These are phyloP conservation scores for Pungitius pungitius DNA, from an alignment of 2,113 vertebrate species.

Conservation along the genomic window DNA sequence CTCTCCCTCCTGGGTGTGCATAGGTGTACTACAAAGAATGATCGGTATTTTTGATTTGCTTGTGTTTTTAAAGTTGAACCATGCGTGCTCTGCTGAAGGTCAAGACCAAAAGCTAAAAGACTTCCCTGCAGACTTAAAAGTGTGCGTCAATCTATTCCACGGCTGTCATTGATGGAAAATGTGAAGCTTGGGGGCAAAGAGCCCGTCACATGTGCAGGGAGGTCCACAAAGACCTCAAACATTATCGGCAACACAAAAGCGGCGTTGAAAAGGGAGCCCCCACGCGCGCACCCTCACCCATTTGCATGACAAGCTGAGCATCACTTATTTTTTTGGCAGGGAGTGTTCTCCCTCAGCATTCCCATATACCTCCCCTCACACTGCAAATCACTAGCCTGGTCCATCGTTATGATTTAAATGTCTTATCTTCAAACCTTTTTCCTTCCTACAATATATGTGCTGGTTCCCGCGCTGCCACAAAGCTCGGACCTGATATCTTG, in stretches of 20 bases:
- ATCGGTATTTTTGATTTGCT: neutral
- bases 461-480: neutral
- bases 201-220: constrained; percentile 1
- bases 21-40: neutral
- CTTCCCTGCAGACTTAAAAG: neutral
- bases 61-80: neutral
- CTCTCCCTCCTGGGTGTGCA: no score
- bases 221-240: constrained; percentile 8
- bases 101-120: neutral
- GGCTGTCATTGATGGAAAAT: neutral
- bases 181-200: neutral
- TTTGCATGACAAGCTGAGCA: constrained; percentile 31
- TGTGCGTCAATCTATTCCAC: neutral
- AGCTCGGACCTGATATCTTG: constrained; percentile 9
- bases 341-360: constrained; percentile 32
- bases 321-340: constrained; percentile 33
- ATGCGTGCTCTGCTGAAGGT: neutral
- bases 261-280: constrained; percentile 32
- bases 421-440: constrained; percentile 41
- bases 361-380: constrained; percentile 17
- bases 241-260: constrained; percentile 11
- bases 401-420: constrained; percentile 58
- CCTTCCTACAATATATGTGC: neutral
- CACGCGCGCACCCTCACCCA: neutral
- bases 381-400: constrained; percentile 33